phyloP scores from a whole-genome alignment of 2,113 vertebrate species.

The Eurystomus gularis region DNA sequence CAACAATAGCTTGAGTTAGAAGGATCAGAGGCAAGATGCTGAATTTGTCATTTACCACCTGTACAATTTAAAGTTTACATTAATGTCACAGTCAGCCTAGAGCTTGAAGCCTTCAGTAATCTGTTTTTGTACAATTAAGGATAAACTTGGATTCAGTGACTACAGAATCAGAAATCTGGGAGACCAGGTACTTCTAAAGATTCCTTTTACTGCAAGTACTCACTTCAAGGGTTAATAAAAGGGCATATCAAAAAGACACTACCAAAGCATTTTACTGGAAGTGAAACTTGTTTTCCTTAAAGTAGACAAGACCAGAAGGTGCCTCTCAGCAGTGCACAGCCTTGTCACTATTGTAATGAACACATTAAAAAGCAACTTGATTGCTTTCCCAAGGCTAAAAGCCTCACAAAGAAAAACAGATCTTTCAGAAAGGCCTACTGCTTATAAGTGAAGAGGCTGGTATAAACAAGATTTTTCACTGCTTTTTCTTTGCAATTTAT shows the following conservation, averaged over 20 bases:
- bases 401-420: not conserved
- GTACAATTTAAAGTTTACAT: not conserved
- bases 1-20: not conserved
- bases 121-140: not conserved
- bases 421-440: not conserved
- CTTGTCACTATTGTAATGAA: conserved; percentile 3
- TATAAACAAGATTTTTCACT: not conserved
- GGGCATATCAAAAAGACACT: not conserved
- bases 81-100: not conserved
- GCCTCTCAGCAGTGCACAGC: conserved; percentile 5
- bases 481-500: conserved; percentile 24
- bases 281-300: not conserved
- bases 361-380: conserved; percentile 14
- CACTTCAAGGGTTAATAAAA: not conserved
- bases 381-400: conserved; percentile 31
- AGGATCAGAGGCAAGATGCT: not conserved
- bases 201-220: not conserved
- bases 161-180: not conserved
- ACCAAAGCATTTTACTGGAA: not conserved
- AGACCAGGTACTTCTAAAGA: not conserved
- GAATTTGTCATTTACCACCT: not conserved
- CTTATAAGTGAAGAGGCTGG: not conserved
- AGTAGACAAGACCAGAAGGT: not conserved
- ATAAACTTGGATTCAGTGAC: not conserved
- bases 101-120: not conserved